Conservation (phyloP, 2,888 invertebrate species). For the Patella ulyssiponensis region DNA sequence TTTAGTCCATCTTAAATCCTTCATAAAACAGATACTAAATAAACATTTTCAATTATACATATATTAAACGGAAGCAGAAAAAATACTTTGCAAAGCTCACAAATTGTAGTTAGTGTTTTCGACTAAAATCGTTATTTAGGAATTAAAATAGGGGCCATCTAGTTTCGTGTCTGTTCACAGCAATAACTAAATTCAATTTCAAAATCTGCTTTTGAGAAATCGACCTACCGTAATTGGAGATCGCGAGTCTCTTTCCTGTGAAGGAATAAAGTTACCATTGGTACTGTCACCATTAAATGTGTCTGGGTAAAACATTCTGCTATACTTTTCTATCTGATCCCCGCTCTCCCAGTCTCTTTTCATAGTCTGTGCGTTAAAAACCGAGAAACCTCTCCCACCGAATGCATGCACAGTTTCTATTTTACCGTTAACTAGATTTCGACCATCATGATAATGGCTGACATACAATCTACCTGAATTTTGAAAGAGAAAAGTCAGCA, state of each 20-base stretch:
- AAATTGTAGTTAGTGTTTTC: too few relatives aligned
- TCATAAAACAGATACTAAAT: too few relatives aligned
- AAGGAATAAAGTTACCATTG: background rate
- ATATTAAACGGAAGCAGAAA: too few relatives aligned
- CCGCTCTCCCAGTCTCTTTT: conserved; percentile 1
- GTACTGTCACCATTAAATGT: background rate
- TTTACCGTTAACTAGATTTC: background rate
- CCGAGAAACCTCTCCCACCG: background rate
- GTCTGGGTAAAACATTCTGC: background rate
- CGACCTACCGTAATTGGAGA: background rate
- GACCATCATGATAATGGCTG: background rate
- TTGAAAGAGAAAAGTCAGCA: too few relatives aligned
- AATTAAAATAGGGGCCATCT: too few relatives aligned
- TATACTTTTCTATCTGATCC: background rate
- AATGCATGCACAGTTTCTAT: background rate
- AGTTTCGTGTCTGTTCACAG: too few relatives aligned
- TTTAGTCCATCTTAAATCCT: too few relatives aligned
- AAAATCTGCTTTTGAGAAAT: too few relatives aligned
- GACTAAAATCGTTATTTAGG: too few relatives aligned
- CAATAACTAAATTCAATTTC: too few relatives aligned
- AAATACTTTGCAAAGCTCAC: too few relatives aligned
- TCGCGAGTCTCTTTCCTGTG: background rate
- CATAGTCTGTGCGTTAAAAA: background rate
- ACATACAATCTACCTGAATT: background rate
- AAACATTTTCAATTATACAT: too few relatives aligned